phyloP scores from a whole-genome alignment of 1,140 invertebrate genomes.

The Drosophila equinoxialis region DNA sequence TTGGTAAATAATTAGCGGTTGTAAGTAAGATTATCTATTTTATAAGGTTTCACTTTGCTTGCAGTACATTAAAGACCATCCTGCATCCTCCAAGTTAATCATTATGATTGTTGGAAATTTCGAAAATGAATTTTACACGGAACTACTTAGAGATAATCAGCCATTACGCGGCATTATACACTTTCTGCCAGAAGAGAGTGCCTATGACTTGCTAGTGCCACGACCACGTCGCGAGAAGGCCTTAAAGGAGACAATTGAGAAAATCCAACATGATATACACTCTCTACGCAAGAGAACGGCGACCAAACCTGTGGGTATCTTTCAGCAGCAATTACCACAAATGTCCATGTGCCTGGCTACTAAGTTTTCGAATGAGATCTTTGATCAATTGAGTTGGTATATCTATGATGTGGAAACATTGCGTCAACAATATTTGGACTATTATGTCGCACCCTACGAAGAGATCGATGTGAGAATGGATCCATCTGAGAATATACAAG shows the following conservation, averaged over 20 bases:
- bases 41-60: not conserved
- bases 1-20: constrained; percentile 23
- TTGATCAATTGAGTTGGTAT: constrained; percentile 67
- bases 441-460: constrained; percentile 54
- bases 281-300: constrained; percentile 41
- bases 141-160: constrained; percentile 31
- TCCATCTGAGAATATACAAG: constrained; percentile 13
- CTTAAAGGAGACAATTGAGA: constrained; percentile 44
- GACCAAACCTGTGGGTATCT: constrained; percentile 59
- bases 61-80: constrained; percentile 63
- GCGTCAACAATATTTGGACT: constrained; percentile 57
- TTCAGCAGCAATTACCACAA: constrained; percentile 67
- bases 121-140: constrained; percentile 49
- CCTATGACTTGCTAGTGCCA: constrained; percentile 67
- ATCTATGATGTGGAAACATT: constrained; percentile 69
- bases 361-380: constrained; percentile 50
- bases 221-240: constrained; percentile 51
- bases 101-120: constrained; percentile 56
- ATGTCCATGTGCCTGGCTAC: constrained; percentile 66
- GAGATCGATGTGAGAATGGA: constrained; percentile 57
- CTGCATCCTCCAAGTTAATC: constrained; percentile 29
- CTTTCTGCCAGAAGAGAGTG: constrained; percentile 63
- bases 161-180: constrained; percentile 62
- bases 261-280: constrained; percentile 50
- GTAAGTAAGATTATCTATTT: not conserved